phyloP scores from a whole-genome alignment of 2,888 invertebrate species.

The Proisotoma minuta region DNA sequence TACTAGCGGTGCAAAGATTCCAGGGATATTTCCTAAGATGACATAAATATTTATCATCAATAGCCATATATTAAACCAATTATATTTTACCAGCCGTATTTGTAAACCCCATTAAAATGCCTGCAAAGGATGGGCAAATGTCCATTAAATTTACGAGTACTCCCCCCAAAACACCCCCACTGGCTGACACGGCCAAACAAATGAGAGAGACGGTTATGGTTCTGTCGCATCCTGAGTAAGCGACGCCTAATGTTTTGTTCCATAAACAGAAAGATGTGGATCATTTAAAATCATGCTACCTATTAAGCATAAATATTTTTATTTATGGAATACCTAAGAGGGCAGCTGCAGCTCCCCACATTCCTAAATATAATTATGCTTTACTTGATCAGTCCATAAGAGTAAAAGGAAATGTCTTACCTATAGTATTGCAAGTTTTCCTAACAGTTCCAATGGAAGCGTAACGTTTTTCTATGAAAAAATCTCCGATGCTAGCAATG shows the following conservation, averaged over 20 bases:
- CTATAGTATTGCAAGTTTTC: constrained; percentile 4
- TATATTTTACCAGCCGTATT: constrained; percentile 29
- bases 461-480: neutral
- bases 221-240: constrained; percentile 62
- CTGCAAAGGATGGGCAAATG: constrained; percentile 73
- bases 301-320: no score
- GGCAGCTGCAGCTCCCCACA: constrained; percentile 59
- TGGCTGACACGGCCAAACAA: constrained; percentile 59
- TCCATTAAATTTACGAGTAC: constrained; percentile 68
- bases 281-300: no score
- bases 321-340: no score
- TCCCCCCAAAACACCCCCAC: constrained; percentile 54
- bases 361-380: neutral
- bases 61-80: no score
- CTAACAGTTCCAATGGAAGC: neutral
- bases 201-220: constrained; percentile 59
- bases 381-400: no score
- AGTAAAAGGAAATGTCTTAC: no score
- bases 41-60: no score
- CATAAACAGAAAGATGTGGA: no score
- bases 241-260: no score
- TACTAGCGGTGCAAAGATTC: constrained; percentile 31
- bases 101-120: constrained; percentile 49
- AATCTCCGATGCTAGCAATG: neutral
- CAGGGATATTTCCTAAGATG: no score